phyloP scores from a whole-genome alignment of 2,113 vertebrate genomes.

The Upupa epops region DNA sequence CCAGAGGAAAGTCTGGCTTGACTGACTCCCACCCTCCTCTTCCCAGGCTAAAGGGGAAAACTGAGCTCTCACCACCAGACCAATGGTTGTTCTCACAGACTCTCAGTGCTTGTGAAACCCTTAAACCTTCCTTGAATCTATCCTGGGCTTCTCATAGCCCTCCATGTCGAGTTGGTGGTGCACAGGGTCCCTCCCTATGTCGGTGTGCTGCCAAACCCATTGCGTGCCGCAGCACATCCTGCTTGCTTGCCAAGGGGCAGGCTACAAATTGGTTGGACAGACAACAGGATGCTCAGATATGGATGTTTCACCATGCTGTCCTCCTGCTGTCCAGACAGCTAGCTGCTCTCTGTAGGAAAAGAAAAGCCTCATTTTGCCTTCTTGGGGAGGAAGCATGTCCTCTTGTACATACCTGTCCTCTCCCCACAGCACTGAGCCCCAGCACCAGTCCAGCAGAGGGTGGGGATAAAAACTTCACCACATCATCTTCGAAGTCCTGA shows the following conservation, averaged over 20 bases:
- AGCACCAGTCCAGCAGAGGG: accelerated
- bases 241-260: conserved; percentile 3
- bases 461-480: neutral
- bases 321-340: neutral
- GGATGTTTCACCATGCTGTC: neutral
- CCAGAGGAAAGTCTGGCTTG: neutral
- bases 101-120: neutral
- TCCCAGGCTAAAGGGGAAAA: neutral
- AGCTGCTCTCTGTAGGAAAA: neutral
- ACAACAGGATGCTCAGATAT: neutral
- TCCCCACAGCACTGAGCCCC: neutral
- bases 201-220: neutral
- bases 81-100: neutral
- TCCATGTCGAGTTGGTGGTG: accelerated
- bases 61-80: neutral
- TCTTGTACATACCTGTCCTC: neutral
- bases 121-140: conserved; percentile 15
- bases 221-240: neutral
- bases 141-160: neutral
- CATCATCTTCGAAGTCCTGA: neutral
- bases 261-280: neutral
- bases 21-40: neutral
- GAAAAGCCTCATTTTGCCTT: neutral
- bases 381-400: accelerated
- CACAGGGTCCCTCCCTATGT: accelerated